These are phyloP conservation scores for Huso huso DNA, from an alignment of 2,797 vertebrate genomes.

Conservation along the genomic window DNA sequence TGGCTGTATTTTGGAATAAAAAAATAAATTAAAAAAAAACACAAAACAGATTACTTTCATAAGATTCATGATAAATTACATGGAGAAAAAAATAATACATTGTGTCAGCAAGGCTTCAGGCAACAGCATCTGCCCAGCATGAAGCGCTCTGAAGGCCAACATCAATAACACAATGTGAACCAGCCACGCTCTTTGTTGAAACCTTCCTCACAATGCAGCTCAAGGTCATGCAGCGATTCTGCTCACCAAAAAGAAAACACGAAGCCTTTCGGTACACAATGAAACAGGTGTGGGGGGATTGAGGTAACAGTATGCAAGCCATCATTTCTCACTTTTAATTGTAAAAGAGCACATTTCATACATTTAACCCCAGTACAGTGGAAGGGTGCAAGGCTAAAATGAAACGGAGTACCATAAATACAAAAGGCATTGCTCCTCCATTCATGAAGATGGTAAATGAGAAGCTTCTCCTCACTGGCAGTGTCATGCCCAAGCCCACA, in stretches of 20 bases:
- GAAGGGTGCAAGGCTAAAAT: too few species aligned
- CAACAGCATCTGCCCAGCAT: slow-evolving; percentile 1
- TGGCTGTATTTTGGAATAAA: background rate
- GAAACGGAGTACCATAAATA: too few species aligned
- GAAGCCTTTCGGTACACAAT: too few species aligned
- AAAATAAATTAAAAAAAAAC: background rate
- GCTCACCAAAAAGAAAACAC: background rate
- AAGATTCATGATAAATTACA: background rate
- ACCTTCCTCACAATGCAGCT: background rate
- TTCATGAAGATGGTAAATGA: too few species aligned
- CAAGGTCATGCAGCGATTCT: background rate
- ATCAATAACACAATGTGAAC: background rate
- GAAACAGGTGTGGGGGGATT: too few species aligned
- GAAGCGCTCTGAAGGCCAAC: background rate
- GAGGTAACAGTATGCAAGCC: too few species aligned
- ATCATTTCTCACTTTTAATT: too few species aligned
- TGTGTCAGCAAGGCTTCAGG: slow-evolving; percentile 7
- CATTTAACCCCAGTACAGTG: too few species aligned
- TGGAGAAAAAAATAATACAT: slow-evolving; percentile 4
- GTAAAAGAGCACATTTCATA: too few species aligned
- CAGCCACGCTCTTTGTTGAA: background rate
- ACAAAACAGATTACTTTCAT: background rate
- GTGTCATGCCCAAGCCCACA: too few species aligned
- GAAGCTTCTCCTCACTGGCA: too few species aligned
- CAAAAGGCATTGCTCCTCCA: too few species aligned